Conservation (phyloP, 2,797 vertebrate genomes). For the Paramormyrops hopkinsi region DNA sequence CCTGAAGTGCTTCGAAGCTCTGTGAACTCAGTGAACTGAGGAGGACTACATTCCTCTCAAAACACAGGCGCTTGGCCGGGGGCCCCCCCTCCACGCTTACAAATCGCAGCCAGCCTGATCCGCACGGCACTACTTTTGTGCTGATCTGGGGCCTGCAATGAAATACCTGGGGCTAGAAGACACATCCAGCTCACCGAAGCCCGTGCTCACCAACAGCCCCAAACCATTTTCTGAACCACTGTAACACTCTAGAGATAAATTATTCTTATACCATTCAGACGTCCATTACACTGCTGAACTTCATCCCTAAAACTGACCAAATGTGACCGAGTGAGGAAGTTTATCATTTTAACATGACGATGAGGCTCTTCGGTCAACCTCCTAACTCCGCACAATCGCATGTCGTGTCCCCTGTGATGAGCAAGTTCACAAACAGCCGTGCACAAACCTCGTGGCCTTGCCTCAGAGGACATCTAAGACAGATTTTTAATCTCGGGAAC, state of each 20-base stretch:
- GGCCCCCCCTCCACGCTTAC: not conserved
- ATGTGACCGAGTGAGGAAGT: not conserved
- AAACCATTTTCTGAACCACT: not conserved
- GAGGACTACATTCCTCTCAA: slow-evolving; percentile 5
- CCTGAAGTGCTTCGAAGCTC: slow-evolving; percentile 8
- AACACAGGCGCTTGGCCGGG: not conserved
- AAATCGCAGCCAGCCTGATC: slow-evolving; percentile 11
- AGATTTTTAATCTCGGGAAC: not conserved
- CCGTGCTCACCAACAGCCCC: not conserved
- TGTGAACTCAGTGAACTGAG: slow-evolving; percentile 18
- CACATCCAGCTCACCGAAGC: not conserved
- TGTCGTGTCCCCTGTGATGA: not conserved
- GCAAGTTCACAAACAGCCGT: not conserved
- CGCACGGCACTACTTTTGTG: not conserved
- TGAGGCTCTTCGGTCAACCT: not conserved
- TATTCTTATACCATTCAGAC: not conserved
- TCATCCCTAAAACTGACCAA: not conserved
- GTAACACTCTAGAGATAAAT: not conserved
- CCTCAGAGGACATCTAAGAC: not conserved
- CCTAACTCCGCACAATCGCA: not conserved
- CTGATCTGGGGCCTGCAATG: not conserved
- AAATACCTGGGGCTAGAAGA: not conserved
- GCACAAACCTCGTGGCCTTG: not conserved
- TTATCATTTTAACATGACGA: not conserved
- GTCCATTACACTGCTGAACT: not conserved